These are phyloP conservation scores for Oxystoma pomonae DNA, from an alignment of 2,888 invertebrate species.

Conservation along the genomic window DNA sequence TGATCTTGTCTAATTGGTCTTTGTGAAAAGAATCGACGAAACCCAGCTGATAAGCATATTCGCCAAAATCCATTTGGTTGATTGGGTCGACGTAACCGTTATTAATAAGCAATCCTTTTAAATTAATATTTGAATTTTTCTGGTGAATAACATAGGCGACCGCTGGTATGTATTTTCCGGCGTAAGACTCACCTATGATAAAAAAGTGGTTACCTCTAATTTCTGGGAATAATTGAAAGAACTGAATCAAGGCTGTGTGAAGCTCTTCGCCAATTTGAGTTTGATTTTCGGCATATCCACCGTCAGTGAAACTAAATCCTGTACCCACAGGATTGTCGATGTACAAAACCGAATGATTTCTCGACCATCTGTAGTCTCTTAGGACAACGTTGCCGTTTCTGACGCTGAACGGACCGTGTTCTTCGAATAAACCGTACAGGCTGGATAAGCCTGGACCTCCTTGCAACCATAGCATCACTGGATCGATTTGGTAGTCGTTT, in stretches of 20 bases:
- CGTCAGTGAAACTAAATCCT: slow-evolving; percentile 85
- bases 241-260: slow-evolving; percentile 72
- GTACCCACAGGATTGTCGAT: slow-evolving; percentile 87
- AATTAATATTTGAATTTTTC: slow-evolving; percentile 62
- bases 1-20: slow-evolving; percentile 39
- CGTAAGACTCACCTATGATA: slow-evolving; percentile 87
- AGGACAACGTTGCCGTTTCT: slow-evolving; percentile 43
- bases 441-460: slow-evolving; percentile 78
- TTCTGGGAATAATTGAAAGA: slow-evolving; percentile 79
- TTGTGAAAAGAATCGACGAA: slow-evolving; percentile 62
- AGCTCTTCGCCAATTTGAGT: slow-evolving; percentile 76
- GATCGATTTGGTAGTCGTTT: slow-evolving; percentile 51
- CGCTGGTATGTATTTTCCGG: slow-evolving; percentile 75
- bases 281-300: slow-evolving; percentile 76
- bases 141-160: slow-evolving; percentile 68
- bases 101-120: slow-evolving; percentile 68
- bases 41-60: slow-evolving; percentile 76
- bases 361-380: slow-evolving; percentile 75
- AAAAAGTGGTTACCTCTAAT: slow-evolving; percentile 72
- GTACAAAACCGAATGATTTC: slow-evolving; percentile 75
- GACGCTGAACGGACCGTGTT: slow-evolving; percentile 61
- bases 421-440: slow-evolving; percentile 70
- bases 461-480: slow-evolving; percentile 75
- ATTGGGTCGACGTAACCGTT: slow-evolving; percentile 77
- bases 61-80: slow-evolving; percentile 71